Base-by-base conservation (phyloP, 2,888 invertebrate genomes). In the Conistra vaccinii region DNA sequence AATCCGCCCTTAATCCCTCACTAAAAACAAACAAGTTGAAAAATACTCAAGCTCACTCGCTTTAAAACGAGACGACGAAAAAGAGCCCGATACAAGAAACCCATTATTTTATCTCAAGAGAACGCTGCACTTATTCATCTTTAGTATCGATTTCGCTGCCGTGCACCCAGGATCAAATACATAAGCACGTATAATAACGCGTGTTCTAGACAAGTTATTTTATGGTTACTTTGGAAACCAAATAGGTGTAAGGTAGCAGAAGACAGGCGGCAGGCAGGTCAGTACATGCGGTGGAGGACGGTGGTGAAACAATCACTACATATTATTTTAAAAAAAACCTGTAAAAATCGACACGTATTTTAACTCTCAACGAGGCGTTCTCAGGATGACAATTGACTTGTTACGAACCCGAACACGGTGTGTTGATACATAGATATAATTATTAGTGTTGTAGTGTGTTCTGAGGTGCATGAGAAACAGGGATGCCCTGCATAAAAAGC, bases 121-220 rank as follows among this genome's bases (percentile, higher is more conserved):
- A 72, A 45, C 39, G 61, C 65, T 48, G 68, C 69, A 62, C 66
- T 83, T 87, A 83, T 75, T 87, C 73, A 77, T 82, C 65, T 77
- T 67, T 58, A 53, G 72, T 82, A 85, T 87, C 58, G 85, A 73
- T 69, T 81, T 61, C 62, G 70, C 68, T 85, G 53, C 63, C 29
- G 58, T 78, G 74, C 85, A 73, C 58, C 62, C 72, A 65, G 66
- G 71, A 62, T 61, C 65, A 73, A 80, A 67, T 76, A 81, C 69
- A 76, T 73, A 61, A 69, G 51, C 60, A 51, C 17, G 32, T 75
- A 75, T 71, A 48, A 48, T 62, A 79, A 55, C 23, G 48, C 48
- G 14, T 68, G 55, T 61, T 51, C 63, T 60, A 69, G 68, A 57
- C 23, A 65, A 26, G 58, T 69, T 80, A 69, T 65, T 42, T 58